Evolutionary conservation across 2,113 vertebrate species (phyloP).

Genomic region (Gambusia holbrooki): DNA sequence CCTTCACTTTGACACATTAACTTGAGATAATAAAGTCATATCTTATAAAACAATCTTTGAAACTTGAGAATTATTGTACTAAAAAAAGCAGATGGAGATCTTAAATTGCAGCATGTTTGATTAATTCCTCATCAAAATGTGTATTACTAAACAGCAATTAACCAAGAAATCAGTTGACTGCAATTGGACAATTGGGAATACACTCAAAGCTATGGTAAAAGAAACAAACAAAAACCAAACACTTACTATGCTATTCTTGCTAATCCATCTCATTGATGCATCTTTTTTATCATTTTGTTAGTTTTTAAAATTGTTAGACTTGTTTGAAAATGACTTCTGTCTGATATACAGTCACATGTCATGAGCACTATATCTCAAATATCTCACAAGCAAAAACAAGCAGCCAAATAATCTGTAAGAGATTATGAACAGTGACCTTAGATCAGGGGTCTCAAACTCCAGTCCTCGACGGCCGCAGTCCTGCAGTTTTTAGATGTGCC

Average conservation of each 20-base stretch:
- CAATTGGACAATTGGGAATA: background rate
- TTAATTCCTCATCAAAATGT: background rate
- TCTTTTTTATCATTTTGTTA: no score
- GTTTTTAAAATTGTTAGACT: no score
- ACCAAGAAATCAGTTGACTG: background rate
- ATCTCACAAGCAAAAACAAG: background rate
- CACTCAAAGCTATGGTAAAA: background rate
- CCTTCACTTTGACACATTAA: constrained; percentile 10
- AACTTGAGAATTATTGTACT: background rate
- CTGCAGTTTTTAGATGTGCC: no score
- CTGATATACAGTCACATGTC: no score
- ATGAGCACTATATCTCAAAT: background rate
- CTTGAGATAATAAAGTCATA: background rate
- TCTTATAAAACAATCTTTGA: background rate
- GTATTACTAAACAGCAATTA: background rate
- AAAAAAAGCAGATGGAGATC: background rate
- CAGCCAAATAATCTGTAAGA: constrained; percentile 14
- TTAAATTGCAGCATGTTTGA: background rate
- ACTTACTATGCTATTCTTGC: no score
- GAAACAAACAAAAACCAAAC: no score
- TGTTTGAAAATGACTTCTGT: no score
- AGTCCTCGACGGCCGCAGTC: no score
- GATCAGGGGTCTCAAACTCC: background rate
- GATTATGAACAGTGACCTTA: constrained; percentile 6
- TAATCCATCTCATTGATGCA: no score